A percentile compares a stretch with the other conserved stretches of the same genome.
These are phyloP conservation scores for Neodiprion virginianus DNA, from an alignment of 1,140 invertebrate species.

Conservation along the genomic window DNA sequence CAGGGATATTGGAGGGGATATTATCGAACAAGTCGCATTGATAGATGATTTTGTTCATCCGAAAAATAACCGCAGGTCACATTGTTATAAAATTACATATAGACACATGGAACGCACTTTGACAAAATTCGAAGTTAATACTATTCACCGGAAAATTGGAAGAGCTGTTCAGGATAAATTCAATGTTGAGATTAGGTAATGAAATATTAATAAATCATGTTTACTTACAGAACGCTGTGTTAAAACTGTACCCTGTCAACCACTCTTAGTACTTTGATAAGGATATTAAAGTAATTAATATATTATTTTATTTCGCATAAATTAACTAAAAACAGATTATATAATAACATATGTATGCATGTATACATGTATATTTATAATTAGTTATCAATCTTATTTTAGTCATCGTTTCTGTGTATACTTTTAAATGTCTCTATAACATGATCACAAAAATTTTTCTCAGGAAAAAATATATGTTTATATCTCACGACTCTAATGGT, in stretches of 20 bases:
- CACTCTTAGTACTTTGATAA: not conserved
- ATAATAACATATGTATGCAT: not conserved
- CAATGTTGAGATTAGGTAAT: conserved; percentile 76
- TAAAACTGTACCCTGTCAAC: not conserved
- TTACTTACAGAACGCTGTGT: not conserved
- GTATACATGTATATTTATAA: conserved; percentile 7
- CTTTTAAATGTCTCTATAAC: not conserved
- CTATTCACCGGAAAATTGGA: conserved; percentile 83
- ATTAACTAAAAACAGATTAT: conserved; percentile 50
- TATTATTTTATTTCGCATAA: conserved; percentile 52
- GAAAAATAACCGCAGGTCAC: conserved; percentile 81
- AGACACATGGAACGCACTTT: conserved; percentile 91
- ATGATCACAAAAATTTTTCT: not conserved
- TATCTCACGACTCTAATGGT: not conserved
- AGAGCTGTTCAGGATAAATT: conserved; percentile 66
- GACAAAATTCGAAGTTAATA: conserved; percentile 87
- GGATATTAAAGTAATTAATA: conserved; percentile 39
- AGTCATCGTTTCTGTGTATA: not conserved
- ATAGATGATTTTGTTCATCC: conserved; percentile 90
- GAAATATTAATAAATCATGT: conserved; percentile 27
- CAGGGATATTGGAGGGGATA: conserved; percentile 84
- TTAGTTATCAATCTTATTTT: conserved; percentile 3
- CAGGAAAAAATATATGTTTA: not conserved
- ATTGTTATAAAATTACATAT: conserved; percentile 94
- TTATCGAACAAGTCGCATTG: conserved; percentile 89